Evolutionary conservation across 2,888 invertebrate genomes (phyloP).

Genomic region (Rhimphoctona megacephalus): DNA sequence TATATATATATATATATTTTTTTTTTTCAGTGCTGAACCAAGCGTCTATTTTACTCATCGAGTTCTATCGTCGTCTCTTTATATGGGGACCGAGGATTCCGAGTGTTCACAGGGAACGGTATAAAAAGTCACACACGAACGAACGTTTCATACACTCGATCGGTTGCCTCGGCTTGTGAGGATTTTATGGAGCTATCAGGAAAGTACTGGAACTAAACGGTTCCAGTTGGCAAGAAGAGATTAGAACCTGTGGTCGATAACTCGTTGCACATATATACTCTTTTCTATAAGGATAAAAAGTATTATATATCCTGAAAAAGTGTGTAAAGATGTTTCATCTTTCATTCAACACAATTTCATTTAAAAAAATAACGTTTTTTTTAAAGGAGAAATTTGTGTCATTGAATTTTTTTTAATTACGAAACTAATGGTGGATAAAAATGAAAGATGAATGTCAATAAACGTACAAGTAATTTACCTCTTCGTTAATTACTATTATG

Average conservation of each 20-base stretch:
- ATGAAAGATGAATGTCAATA: not conserved
- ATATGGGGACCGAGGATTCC: not conserved
- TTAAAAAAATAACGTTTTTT: not conserved
- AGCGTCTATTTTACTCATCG: not conserved
- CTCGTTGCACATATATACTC: slow-evolving; percentile 30
- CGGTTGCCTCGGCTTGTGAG: slow-evolving; percentile 25
- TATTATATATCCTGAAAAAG: not conserved
- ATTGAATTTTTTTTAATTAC: not conserved
- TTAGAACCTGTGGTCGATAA: slow-evolving; percentile 56
- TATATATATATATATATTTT: not conserved
- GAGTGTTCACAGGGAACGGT: not conserved
- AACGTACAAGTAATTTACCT: slow-evolving; percentile 1
- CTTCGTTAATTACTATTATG: slow-evolving; percentile 20
- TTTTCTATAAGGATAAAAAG: not conserved
- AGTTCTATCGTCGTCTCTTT: not conserved
- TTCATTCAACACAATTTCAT: not conserved
- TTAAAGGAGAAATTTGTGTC: not conserved
- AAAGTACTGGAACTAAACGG: slow-evolving; percentile 65
- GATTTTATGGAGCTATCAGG: slow-evolving; percentile 61
- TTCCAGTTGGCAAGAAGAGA: slow-evolving; percentile 62
- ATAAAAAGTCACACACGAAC: slow-evolving; percentile 44
- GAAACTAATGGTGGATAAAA: not conserved
- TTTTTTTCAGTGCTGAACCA: not conserved
- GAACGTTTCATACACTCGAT: slow-evolving; percentile 35
- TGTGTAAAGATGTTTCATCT: not conserved